Conservation (phyloP, 1,140 invertebrate species). For the Ostrea denselamellosa region DNA sequence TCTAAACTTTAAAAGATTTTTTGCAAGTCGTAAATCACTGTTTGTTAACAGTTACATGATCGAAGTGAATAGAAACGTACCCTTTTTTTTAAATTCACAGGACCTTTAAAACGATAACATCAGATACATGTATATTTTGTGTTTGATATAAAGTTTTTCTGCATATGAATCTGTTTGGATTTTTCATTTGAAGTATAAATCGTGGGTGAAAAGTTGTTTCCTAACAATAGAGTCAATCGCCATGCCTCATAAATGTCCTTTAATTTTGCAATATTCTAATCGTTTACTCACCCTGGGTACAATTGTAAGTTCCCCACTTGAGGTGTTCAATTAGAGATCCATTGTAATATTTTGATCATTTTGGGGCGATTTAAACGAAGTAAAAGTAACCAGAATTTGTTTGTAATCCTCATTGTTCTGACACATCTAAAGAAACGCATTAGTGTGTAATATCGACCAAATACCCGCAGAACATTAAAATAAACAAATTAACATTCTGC, state of each 20-base stretch:
- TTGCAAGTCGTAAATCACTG: background rate
- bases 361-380: constrained; percentile 16
- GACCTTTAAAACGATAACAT: background rate
- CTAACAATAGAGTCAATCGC: background rate
- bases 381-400: constrained; percentile 27
- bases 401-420: constrained; percentile 17
- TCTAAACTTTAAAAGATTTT: background rate
- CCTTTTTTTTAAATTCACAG: background rate
- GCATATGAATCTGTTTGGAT: background rate
- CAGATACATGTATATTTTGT: background rate
- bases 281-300: background rate
- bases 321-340: constrained; percentile 17
- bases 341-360: constrained; percentile 31
- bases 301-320: background rate
- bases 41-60: constrained; percentile 16
- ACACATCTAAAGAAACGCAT: constrained; percentile 20
- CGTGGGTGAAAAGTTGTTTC: background rate
- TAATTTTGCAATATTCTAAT: constrained; percentile 25
- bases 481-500: background rate
- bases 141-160: background rate
- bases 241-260: constrained; percentile 5
- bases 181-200: background rate
- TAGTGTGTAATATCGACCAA: background rate
- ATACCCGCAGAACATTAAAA: constrained; percentile 15
- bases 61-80: constrained; percentile 4